Percentiles rank a stretch among this genome's conserved stretches.
Evolutionary conservation across 2,888 invertebrate species (phyloP).

Genomic region (Phragmatobia fuliginosa): DNA sequence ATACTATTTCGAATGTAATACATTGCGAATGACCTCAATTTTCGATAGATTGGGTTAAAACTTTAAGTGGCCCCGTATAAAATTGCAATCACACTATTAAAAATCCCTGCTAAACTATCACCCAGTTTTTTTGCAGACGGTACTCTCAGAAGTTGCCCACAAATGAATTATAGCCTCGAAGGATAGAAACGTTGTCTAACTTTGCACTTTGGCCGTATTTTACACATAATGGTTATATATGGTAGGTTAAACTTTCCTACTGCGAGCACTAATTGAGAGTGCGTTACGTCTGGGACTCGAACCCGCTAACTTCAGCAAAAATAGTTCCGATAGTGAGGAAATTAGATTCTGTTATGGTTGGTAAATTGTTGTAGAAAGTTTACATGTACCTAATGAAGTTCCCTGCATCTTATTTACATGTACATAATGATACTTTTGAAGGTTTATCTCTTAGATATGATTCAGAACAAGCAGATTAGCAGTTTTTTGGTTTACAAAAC

Average conservation of each 20-base stretch:
- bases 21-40: not conserved
- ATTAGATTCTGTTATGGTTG: conserved; percentile 50
- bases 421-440: too few relatives aligned
- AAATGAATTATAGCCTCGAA: conserved; percentile 84
- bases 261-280: conserved; percentile 79
- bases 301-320: conserved; percentile 46
- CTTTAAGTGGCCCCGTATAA: not conserved
- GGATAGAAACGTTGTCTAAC: conserved; percentile 83
- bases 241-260: conserved; percentile 76
- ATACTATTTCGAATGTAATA: not conserved
- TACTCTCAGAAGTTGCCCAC: conserved; percentile 77
- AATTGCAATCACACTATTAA: not conserved
- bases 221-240: conserved; percentile 83
- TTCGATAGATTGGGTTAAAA: not conserved
- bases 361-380: not conserved
- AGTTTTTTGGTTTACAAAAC: too few relatives aligned
- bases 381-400: too few relatives aligned
- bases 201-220: conserved; percentile 85
- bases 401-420: too few relatives aligned
- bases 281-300: conserved; percentile 69
- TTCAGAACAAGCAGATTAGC: too few relatives aligned
- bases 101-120: not conserved
- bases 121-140: conserved; percentile 55
- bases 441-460: not conserved
- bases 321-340: conserved; percentile 47